Conservation (phyloP, 23 tunicate genomes). For the Trididemnum miniatum region DNA sequence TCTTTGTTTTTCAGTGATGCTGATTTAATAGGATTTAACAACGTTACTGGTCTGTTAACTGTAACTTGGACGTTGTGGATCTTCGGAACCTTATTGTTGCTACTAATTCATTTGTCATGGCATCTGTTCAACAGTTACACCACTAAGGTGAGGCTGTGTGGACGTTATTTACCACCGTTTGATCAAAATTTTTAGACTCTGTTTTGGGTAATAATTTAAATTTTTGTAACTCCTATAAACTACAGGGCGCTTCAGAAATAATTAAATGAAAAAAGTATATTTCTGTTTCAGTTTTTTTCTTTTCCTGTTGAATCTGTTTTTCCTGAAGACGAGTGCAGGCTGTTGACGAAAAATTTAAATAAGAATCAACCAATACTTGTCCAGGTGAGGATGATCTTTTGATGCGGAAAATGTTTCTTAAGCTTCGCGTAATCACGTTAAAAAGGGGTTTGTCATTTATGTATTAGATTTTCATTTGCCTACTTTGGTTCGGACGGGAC, state of each 20-base stretch:
- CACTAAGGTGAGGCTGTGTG: conserved; percentile 53
- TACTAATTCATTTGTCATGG: conserved; percentile 58
- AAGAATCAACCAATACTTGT: conserved; percentile 47
- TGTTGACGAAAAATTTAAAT: conserved; percentile 44
- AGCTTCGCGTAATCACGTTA: too few species aligned
- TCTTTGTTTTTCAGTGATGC: conserved; percentile 30
- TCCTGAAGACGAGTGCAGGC: conserved; percentile 57
- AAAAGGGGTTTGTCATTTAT: too few species aligned
- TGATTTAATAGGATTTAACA: conserved; percentile 53
- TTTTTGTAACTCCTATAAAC: too few species aligned
- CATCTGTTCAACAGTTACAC: conserved; percentile 52
- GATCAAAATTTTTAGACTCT: too few species aligned
- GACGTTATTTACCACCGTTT: too few species aligned
- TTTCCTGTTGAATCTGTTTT: conserved; percentile 70
- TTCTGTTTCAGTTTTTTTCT: conserved; percentile 26
- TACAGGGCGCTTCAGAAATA: too few species aligned
- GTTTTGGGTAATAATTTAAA: too few species aligned
- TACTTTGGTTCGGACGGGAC: too few species aligned
- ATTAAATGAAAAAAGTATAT: neutral
- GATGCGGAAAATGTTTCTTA: too few species aligned
- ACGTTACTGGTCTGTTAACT: conserved; percentile 21
- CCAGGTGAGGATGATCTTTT: conserved; percentile 34
- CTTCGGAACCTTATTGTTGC: conserved; percentile 47
- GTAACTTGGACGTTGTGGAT: conserved; percentile 59
- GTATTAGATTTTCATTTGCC: too few species aligned